A percentile compares a stretch with the other conserved stretches of the same genome.
phyloP scores from a whole-genome alignment of 2,888 invertebrate genomes.

The Dolomedes plantarius region DNA sequence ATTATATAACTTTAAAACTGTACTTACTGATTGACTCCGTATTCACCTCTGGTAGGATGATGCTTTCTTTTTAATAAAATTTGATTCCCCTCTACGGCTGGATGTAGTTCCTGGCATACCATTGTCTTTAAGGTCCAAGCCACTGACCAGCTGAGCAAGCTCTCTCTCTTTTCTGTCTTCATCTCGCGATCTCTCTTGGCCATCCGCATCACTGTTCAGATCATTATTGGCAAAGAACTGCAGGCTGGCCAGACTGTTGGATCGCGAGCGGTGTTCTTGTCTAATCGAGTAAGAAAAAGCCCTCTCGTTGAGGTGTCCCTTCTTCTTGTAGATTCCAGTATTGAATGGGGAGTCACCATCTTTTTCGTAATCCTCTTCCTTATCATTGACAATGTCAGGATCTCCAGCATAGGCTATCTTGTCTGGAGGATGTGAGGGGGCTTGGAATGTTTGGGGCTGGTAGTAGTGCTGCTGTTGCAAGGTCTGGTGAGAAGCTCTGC shows the following conservation, averaged over 20 bases:
- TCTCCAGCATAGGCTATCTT: slow-evolving; percentile 17
- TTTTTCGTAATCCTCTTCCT: slow-evolving; percentile 73
- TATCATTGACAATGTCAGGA: slow-evolving; percentile 44
- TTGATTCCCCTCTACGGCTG: slow-evolving; percentile 52
- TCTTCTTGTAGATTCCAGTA: slow-evolving; percentile 91
- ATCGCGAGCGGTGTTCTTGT: slow-evolving; percentile 93
- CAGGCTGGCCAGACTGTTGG: slow-evolving; percentile 92
- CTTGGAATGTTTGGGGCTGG: slow-evolving; percentile 39
- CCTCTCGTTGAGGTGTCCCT: slow-evolving; percentile 93
- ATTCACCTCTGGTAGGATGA: slow-evolving; percentile 58
- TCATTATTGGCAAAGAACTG: slow-evolving; percentile 80
- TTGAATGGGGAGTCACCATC: slow-evolving; percentile 81
- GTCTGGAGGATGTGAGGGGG: slow-evolving; percentile 73
- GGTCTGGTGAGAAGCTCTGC: slow-evolving; percentile 20
- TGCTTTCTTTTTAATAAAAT: slow-evolving; percentile 70
- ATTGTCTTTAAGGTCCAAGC: slow-evolving; percentile 65
- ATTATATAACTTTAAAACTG: too few species aligned
- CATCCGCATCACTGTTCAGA: slow-evolving; percentile 36
- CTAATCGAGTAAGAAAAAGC: slow-evolving; percentile 95
- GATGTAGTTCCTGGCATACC: slow-evolving; percentile 33
- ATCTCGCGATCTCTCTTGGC: slow-evolving; percentile 55
- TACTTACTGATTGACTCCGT: slow-evolving; percentile 34
- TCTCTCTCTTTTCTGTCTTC: slow-evolving; percentile 70
- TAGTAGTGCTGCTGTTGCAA: slow-evolving; percentile 64
- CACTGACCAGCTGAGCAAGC: slow-evolving; percentile 69